Conservation (phyloP, 2,888 invertebrate genomes). For the Priocnemis perturbator region DNA sequence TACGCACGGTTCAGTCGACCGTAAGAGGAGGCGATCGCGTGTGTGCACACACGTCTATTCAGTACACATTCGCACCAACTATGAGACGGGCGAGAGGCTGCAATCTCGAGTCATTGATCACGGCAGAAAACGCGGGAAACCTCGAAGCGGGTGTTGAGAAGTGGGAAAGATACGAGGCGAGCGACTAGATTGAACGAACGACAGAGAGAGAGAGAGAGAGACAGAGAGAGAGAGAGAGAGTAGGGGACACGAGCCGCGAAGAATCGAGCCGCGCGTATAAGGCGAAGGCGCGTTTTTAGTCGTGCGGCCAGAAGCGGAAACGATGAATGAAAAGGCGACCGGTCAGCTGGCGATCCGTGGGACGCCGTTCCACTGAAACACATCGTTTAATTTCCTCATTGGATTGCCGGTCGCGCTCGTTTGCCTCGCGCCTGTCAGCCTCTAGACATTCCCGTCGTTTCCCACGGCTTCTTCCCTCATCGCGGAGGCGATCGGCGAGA, state of each 20-base stretch:
- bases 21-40: background rate
- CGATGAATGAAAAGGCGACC: slow-evolving; percentile 60
- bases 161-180: background rate
- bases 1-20: slow-evolving; percentile 1
- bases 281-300: slow-evolving; percentile 61
- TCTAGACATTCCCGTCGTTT: slow-evolving; percentile 30
- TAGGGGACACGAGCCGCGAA: slow-evolving; percentile 21
- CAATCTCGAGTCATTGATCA: slow-evolving; percentile 64
- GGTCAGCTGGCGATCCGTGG: slow-evolving; percentile 40
- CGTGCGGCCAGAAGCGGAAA: slow-evolving; percentile 41
- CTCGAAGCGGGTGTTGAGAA: slow-evolving; percentile 11
- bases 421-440: slow-evolving; percentile 22
- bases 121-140: slow-evolving; percentile 61
- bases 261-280: slow-evolving; percentile 38
- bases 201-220: background rate
- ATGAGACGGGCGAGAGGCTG: slow-evolving; percentile 12
- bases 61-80: slow-evolving; percentile 2
- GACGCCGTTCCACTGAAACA: slow-evolving; percentile 63
- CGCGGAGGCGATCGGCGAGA: slow-evolving; percentile 2
- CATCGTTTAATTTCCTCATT: slow-evolving; percentile 39
- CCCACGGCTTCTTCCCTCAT: slow-evolving; percentile 32
- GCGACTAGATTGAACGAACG: too few relatives aligned
- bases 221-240: slow-evolving; percentile 3
- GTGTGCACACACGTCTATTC: slow-evolving; percentile 7
- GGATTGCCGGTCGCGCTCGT: slow-evolving; percentile 13